Conservation (phyloP, 2,113 vertebrate species). For the Cynopterus brachyotis region DNA sequence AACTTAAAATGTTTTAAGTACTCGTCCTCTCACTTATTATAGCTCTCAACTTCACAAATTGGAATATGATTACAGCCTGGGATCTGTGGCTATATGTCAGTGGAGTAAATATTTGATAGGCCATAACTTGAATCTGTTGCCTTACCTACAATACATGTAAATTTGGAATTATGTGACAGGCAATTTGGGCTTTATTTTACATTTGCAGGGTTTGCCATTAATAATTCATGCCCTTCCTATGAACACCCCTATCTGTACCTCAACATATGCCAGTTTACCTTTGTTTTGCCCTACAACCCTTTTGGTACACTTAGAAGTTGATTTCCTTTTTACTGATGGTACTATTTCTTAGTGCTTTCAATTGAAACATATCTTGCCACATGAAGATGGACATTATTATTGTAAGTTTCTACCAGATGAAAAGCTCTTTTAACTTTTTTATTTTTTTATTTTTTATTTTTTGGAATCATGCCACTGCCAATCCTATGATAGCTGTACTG, state of each 20-base stretch:
- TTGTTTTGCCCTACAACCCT: slow-evolving; percentile 57
- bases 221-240: slow-evolving; percentile 80
- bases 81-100: background rate
- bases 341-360: slow-evolving; percentile 79
- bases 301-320: slow-evolving; percentile 69
- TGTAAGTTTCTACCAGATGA: slow-evolving; percentile 45
- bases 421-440: slow-evolving; percentile 31
- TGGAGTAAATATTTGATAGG: slow-evolving; percentile 90
- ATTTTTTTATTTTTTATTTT: background rate
- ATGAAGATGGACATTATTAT: slow-evolving; percentile 75
- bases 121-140: slow-evolving; percentile 89
- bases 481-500: slow-evolving; percentile 33
- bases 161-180: slow-evolving; percentile 82
- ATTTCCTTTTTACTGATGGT: slow-evolving; percentile 75
- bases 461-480: slow-evolving; percentile 76
- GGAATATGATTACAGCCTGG: background rate
- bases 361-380: slow-evolving; percentile 68
- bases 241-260: slow-evolving; percentile 82
- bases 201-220: slow-evolving; percentile 83
- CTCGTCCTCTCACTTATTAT: background rate
- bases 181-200: slow-evolving; percentile 82
- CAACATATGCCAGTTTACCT: slow-evolving; percentile 67
- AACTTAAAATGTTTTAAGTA: background rate
- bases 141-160: slow-evolving; percentile 89
- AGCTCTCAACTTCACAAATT: background rate